Evolutionary conservation across 2,797 vertebrate genomes (phyloP), one percentile per base, ranked within the genome.

Genomic region (Toxotes lorentzi): DNA sequence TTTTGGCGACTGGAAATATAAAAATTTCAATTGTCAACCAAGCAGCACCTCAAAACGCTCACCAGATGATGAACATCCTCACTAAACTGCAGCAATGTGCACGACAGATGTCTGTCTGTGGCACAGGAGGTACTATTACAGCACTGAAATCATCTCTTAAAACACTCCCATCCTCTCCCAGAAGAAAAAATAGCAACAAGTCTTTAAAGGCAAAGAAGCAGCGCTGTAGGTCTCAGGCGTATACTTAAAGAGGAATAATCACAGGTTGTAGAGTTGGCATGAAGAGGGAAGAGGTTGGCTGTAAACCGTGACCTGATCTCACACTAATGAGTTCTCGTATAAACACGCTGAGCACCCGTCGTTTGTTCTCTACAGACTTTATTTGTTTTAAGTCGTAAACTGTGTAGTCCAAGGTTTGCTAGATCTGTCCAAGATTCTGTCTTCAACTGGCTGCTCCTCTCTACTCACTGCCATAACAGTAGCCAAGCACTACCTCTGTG

Each of bases 61-160:
- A 73, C 70, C 85, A 86, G 74, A 89, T 86, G 83, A 89, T 66
- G 68, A 83, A 66, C 30, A 63, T 82, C 71, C 53, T 78, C n/a
- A 12, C 45, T 83, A 84, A 89, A 84, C 81, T 67, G 72, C 27
- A 88, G 79, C 91, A 95, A 96, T 95, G 89, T 95, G 94, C 83
- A 72, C 86, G 88, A 85, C 95, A 96, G 95, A 96, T 95, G 95
- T 94, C 81, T 86, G 78, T 85, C 87, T 88, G 82, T 79, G 82
- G 83, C 64, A 70, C 45, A 79, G 71, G 82, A 88, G 50, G 76
- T 56, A 87, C 57, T 70, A 66, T 82, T 82, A 70, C 65, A 56
- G 72, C 64, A 41, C 76, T 57, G 65, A 78, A 89, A 83, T 76
- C 61, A 70, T 85, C 83, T 86, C 81, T 88, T 82, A 75, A 86